These are phyloP conservation scores for Papilio gigon DNA, from an alignment of 2,888 invertebrate species.

Conservation along the genomic window DNA sequence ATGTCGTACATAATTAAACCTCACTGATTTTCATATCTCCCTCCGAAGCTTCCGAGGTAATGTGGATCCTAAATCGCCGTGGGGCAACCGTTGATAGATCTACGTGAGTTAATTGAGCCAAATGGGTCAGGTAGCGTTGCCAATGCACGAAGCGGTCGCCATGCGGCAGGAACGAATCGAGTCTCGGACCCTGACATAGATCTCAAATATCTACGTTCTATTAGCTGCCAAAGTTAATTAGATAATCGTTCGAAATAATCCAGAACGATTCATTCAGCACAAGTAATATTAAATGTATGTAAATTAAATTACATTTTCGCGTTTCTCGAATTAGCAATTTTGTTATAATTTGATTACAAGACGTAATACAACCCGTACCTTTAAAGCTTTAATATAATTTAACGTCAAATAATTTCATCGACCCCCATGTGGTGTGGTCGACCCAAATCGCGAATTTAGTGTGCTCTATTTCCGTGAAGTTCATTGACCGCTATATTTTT, in stretches of 20 bases:
- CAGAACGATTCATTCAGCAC: neutral
- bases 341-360: neutral
- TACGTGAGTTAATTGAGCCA: slow-evolving; percentile 18
- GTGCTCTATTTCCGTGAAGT: neutral
- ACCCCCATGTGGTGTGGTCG: neutral
- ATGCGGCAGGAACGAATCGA: slow-evolving; percentile 23
- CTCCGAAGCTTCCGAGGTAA: neutral
- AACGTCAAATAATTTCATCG: neutral
- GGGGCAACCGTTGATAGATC: neutral
- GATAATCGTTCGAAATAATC: neutral
- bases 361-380: neutral
- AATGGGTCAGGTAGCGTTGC: slow-evolving; percentile 14
- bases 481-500: neutral
- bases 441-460: slow-evolving; percentile 11
- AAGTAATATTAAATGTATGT: neutral
- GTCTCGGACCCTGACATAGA: slow-evolving; percentile 10
- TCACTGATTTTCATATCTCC: neutral
- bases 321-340: neutral
- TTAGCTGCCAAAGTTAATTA: slow-evolving; percentile 3
- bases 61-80: neutral
- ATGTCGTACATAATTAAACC: neutral
- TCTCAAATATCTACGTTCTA: neutral
- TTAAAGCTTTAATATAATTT: neutral
- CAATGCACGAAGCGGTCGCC: slow-evolving; percentile 24
- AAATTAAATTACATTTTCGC: neutral